Base-by-base conservation (phyloP, 2,113 vertebrate genomes). In the Cromileptes altivelis region DNA sequence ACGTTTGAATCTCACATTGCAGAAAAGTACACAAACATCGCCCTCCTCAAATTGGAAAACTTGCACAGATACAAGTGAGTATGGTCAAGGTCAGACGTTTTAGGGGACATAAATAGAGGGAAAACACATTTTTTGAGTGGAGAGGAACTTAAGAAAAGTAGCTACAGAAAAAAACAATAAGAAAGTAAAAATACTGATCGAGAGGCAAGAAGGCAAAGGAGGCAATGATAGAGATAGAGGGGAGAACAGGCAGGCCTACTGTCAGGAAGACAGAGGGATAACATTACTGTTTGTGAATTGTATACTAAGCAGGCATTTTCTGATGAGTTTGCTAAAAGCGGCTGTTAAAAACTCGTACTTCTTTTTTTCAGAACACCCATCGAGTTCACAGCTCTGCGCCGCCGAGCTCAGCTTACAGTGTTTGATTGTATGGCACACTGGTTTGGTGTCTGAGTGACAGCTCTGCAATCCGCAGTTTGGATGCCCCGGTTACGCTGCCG, bases 221-320 rank as follows among this genome's bases (percentile, higher is more conserved):
- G 74, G 23, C n/a, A 21, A 55, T 50, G n/a, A 57, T n/a, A 9
- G 47, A 27, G 62, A 60, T 19, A 56, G 15, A 37, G 18, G 70
- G 12, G 52, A 62, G 80, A 81, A 88, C 89, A 86, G 69, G 12
- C 65, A 56, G 78, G 70, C 47, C 78, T 70, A 60, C 79, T 85
- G 85, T 89, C 50, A 47, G 14, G 67, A 85, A 75, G 70, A 86
- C 80, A 75, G 69, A 58, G 42, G 56, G 79, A 87, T 82, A 85
- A 80, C 53, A 30, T 82, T 88, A 78, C 91, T 19, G 80, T 80
- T 84, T 77, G 53, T 75, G 57, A 82, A 62, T 57, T 82, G 73
- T 57, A 70, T 68, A 79, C 80, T 72, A 78, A 50, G 73, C 79
- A 68, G 65, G 37, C 6, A 49, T 72, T 81, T 88, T 77, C 45